These are phyloP conservation scores for Condylura cristata DNA, from an alignment of 2,113 vertebrate species.

Conservation along the genomic window DNA sequence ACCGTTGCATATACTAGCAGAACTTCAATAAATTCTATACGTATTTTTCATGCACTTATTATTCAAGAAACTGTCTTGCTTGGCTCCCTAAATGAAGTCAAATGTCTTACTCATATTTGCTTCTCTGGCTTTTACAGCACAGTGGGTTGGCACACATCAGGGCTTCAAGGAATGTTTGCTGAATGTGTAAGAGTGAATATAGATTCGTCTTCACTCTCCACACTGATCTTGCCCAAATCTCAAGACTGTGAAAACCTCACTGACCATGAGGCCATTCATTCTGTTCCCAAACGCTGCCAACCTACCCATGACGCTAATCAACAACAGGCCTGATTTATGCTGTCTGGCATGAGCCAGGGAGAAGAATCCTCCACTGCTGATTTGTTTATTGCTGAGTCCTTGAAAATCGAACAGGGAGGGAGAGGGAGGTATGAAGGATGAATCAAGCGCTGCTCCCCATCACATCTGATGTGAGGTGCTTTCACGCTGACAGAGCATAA, in stretches of 20 bases:
- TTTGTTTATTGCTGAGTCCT: conserved; percentile 65
- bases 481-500: not conserved
- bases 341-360: not conserved
- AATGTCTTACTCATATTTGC: not conserved
- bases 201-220: not conserved
- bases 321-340: conserved; percentile 58
- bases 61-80: not conserved
- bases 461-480: not conserved
- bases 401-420: conserved; percentile 54
- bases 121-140: not conserved
- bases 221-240: not conserved
- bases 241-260: not conserved
- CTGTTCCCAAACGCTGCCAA: conserved; percentile 13
- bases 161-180: not conserved
- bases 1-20: not conserved
- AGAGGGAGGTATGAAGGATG: conserved; percentile 12
- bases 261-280: not conserved
- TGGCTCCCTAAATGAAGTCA: not conserved
- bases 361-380: conserved; percentile 20
- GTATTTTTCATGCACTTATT: not conserved
- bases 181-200: not conserved
- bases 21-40: conserved; percentile 16
- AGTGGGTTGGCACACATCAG: not conserved
- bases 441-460: conserved; percentile 48
- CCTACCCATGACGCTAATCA: conserved; percentile 16